phyloP scores from a whole-genome alignment of 2,888 invertebrate species.

The Neoscelio sp. region DNA sequence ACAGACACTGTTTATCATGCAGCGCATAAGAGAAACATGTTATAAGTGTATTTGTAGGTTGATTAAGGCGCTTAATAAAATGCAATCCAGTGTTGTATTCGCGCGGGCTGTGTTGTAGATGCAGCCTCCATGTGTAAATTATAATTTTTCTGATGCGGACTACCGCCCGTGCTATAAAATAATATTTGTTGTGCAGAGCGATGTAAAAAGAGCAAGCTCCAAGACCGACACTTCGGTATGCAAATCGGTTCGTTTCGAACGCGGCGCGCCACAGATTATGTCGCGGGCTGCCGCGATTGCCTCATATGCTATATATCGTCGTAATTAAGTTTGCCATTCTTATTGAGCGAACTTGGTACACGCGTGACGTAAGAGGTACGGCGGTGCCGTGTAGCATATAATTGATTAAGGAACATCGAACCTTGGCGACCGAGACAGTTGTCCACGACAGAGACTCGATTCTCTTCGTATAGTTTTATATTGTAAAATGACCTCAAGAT shows the following conservation, averaged over 20 bases:
- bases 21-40: background rate
- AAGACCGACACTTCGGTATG: slow-evolving; percentile 70
- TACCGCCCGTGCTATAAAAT: slow-evolving; percentile 63
- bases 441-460: slow-evolving; percentile 57
- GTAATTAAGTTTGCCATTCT: slow-evolving; percentile 80
- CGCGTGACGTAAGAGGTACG: slow-evolving; percentile 58
- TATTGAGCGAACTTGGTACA: slow-evolving; percentile 69
- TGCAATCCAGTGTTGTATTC: slow-evolving; percentile 56
- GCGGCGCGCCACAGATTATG: slow-evolving; percentile 67
- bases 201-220: slow-evolving; percentile 44
- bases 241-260: slow-evolving; percentile 73
- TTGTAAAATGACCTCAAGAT: slow-evolving; percentile 33
- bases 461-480: slow-evolving; percentile 32
- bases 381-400: slow-evolving; percentile 68
- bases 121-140: slow-evolving; percentile 58
- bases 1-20: slow-evolving; percentile 25
- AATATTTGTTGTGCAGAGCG: slow-evolving; percentile 47
- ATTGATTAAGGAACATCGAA: slow-evolving; percentile 75
- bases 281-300: slow-evolving; percentile 70
- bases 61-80: slow-evolving; percentile 61
- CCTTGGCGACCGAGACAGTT: slow-evolving; percentile 62
- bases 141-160: slow-evolving; percentile 60
- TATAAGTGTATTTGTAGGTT: slow-evolving; percentile 36
- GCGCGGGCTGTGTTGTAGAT: slow-evolving; percentile 37
- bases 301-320: slow-evolving; percentile 77